phyloP scores from a whole-genome alignment of 2,888 invertebrate genomes.

The Smittia sp. region DNA sequence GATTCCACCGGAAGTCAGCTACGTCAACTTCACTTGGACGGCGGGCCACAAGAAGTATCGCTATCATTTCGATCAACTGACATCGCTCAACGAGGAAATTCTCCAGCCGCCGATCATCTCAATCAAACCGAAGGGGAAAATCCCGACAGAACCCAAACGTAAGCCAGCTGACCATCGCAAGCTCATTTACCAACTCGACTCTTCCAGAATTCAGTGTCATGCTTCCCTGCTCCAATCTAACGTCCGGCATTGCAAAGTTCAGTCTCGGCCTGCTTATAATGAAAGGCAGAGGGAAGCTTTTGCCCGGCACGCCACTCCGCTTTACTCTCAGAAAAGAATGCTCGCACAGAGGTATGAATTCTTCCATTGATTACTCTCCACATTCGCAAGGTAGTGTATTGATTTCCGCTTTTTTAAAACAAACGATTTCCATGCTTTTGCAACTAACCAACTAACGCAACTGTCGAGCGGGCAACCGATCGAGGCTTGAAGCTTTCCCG shows the following conservation, averaged over 20 bases:
- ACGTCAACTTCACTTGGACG: slow-evolving; percentile 89
- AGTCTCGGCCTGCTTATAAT: slow-evolving; percentile 82
- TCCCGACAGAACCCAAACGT: slow-evolving; percentile 85
- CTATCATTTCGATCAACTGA: slow-evolving; percentile 82
- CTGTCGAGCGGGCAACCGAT: too few species aligned
- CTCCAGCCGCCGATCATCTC: slow-evolving; percentile 84
- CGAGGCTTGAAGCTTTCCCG: too few species aligned
- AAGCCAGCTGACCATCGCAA: slow-evolving; percentile 45
- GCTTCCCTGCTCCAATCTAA: slow-evolving; percentile 82
- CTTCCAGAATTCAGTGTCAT: slow-evolving; percentile 81
- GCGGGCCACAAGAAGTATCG: slow-evolving; percentile 76
- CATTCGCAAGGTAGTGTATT: slow-evolving; percentile 54
- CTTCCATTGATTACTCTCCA: slow-evolving; percentile 43
- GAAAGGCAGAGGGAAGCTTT: slow-evolving; percentile 69
- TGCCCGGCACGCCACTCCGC: slow-evolving; percentile 83
- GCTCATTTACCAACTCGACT: background rate
- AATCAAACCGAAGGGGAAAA: slow-evolving; percentile 78
- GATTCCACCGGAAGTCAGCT: slow-evolving; percentile 88
- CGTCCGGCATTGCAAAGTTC: slow-evolving; percentile 83
- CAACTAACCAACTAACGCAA: slow-evolving; percentile 19
- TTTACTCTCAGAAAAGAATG: slow-evolving; percentile 89
- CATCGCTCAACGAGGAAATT: slow-evolving; percentile 79
- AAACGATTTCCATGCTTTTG: background rate
- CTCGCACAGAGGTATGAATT: slow-evolving; percentile 83
- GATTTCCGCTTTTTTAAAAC: slow-evolving; percentile 13